Evolutionary conservation across 2,888 invertebrate genomes (phyloP), one percentile per base, ranked within the genome.

Genomic region (Agrotis puta): DNA sequence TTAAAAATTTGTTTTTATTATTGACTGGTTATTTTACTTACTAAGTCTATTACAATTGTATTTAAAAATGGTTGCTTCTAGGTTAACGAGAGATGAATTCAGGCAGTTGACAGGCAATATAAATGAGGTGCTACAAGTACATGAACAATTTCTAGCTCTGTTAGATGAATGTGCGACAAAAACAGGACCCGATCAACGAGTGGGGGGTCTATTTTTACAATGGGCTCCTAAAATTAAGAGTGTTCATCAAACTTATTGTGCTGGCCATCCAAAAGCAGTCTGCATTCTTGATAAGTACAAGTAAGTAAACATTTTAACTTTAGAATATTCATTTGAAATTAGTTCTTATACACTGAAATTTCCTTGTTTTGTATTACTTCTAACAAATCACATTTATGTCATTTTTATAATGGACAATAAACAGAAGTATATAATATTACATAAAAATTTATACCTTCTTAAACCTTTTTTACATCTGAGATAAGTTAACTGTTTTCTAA

Each of bases 181-280:
- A 87, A 97, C 97, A 61, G 97, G 97, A 5, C 95, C 96, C 11
- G 98, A 98, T 80, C 98, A 99, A 92, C 97, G 98, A 86, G 98
- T 99, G 22, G 99, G 99, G 3, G 98, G 98, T 84, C 96, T 99
- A 16, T 99, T 99, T 92, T 94, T 99, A 74, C 98, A 98, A 73
- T 97, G 98, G 94, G 98, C 98, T 6, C 97, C 98, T 24, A 97
- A 97, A 89, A 97, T 98, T 84, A 99, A 99, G 94, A 95, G 97
- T 82, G 97, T 99, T 16, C 99, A 99, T 92, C 97, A 98, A 88
- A 96, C 97, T 18, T 99, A 99, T 93, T 99, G 99, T 94, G 97
- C 98, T 70, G 97, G 98, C 83, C 99, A 99, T 97, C 99, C 99
- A 0, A 97, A 97, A 93, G 99, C 99, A 81, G 99, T 99, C 59